These are phyloP conservation scores for Oreortyx pictus DNA, from an alignment of 2,797 vertebrate genomes.

Conservation along the genomic window DNA sequence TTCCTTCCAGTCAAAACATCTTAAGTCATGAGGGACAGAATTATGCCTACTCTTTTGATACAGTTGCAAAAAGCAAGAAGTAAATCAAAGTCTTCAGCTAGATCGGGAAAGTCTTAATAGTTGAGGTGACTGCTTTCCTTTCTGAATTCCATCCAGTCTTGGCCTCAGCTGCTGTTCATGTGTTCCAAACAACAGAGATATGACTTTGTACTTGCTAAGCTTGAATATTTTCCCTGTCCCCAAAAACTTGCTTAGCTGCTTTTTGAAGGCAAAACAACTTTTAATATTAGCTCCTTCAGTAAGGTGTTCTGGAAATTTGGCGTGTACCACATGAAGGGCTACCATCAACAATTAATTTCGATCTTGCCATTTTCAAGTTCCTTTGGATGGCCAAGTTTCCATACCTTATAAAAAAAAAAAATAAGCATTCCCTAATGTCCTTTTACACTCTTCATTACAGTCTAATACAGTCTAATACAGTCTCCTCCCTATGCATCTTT, in stretches of 20 bases:
- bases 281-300: not conserved
- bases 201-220: not conserved
- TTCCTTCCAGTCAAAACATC: not conserved
- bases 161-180: not conserved
- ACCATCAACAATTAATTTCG: not conserved
- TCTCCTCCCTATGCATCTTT: not conserved
- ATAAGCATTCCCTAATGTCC: not conserved
- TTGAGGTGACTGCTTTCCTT: not conserved
- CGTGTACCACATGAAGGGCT: not conserved
- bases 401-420: not conserved
- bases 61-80: not conserved
- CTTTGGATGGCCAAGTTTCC: not conserved
- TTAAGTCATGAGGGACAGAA: not conserved
- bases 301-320: not conserved
- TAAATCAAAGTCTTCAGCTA: not conserved
- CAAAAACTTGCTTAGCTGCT: not conserved
- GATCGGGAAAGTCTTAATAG: not conserved
- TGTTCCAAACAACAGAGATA: not conserved
- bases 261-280: not conserved
- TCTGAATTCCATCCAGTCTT: not conserved
- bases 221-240: not conserved
- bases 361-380: not conserved
- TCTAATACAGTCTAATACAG: too few species aligned
- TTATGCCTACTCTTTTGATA: not conserved
- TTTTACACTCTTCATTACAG: not conserved